phyloP scores from a whole-genome alignment of 2,797 vertebrate genomes.

The Falco rusticolus region DNA sequence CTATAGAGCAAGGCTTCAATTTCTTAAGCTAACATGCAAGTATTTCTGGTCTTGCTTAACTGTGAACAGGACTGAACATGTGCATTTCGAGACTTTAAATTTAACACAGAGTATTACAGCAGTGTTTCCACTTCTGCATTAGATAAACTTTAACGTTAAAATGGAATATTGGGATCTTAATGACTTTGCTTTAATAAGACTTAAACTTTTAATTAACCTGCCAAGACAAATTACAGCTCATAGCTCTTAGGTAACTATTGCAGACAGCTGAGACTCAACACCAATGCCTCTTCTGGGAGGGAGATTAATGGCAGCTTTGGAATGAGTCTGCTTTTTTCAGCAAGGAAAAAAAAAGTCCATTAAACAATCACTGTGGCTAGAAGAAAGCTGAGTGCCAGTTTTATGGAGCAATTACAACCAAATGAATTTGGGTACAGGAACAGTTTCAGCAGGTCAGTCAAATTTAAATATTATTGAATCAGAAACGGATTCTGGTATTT shows the following conservation, averaged over 20 bases:
- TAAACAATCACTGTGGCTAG: constrained; percentile 60
- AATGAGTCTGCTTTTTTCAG: constrained; percentile 55
- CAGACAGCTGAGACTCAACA: constrained; percentile 76
- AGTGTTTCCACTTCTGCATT: constrained; percentile 59
- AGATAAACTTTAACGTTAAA: constrained; percentile 68
- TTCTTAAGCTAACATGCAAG: constrained; percentile 51
- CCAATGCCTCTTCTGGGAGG: constrained; percentile 62
- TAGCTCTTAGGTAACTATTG: constrained; percentile 68
- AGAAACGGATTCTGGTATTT: constrained; percentile 7
- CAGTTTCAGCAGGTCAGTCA: background rate
- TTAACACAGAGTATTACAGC: constrained; percentile 1
- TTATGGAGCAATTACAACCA: constrained; percentile 31
- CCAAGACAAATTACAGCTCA: constrained; percentile 76
- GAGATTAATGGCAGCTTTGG: constrained; percentile 69
- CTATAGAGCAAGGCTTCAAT: background rate
- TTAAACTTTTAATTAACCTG: constrained; percentile 82
- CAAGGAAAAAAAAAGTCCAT: constrained; percentile 47
- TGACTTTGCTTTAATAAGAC: constrained; percentile 75
- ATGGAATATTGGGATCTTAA: constrained; percentile 69
- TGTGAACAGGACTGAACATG: constrained; percentile 46
- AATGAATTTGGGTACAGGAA: constrained; percentile 10
- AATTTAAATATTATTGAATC: background rate
- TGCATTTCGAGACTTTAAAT: constrained; percentile 28
- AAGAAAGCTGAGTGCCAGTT: constrained; percentile 45
- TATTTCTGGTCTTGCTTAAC: constrained; percentile 49